Conservation (phyloP, 2,113 vertebrate genomes). For the Pundamilia nyererei region DNA sequence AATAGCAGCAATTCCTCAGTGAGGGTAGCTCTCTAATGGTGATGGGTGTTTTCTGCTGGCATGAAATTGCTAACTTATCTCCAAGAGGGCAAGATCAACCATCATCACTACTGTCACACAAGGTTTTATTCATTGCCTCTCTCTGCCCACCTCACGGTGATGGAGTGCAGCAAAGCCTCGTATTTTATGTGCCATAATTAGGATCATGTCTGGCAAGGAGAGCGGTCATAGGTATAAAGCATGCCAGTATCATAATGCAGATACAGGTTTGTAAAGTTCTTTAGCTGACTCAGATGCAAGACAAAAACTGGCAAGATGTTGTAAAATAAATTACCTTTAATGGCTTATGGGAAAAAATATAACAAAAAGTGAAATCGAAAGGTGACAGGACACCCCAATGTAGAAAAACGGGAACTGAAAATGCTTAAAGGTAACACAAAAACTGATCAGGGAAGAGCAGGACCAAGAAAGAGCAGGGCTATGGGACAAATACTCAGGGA, state of each 20-base stretch:
- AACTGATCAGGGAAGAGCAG: neutral
- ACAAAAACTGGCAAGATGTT: neutral
- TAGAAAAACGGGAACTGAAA: neutral
- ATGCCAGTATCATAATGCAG: neutral
- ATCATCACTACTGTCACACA: slow-evolving; percentile 56
- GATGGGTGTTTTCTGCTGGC: slow-evolving; percentile 59
- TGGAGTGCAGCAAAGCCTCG: slow-evolving; percentile 28
- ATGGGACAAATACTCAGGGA: neutral
- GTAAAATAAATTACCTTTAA: neutral
- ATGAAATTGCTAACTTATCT: slow-evolving; percentile 62
- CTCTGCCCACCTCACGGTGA: slow-evolving; percentile 38
- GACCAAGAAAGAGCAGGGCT: neutral
- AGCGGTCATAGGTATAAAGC: neutral
- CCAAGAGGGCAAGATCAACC: slow-evolving; percentile 45
- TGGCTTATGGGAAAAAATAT: neutral
- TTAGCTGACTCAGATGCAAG: neutral
- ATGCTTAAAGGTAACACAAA: neutral
- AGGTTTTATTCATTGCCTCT: slow-evolving; percentile 51
- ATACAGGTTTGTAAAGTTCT: neutral
- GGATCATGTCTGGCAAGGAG: slow-evolving; percentile 28
- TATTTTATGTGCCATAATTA: slow-evolving; percentile 45
- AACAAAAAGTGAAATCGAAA: neutral
- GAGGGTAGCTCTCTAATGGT: slow-evolving; percentile 45
- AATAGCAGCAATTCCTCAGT: slow-evolving; percentile 47
- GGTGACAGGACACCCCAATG: neutral